phyloP scores from a whole-genome alignment of 2,113 vertebrate species.

The Empidonax traillii region DNA sequence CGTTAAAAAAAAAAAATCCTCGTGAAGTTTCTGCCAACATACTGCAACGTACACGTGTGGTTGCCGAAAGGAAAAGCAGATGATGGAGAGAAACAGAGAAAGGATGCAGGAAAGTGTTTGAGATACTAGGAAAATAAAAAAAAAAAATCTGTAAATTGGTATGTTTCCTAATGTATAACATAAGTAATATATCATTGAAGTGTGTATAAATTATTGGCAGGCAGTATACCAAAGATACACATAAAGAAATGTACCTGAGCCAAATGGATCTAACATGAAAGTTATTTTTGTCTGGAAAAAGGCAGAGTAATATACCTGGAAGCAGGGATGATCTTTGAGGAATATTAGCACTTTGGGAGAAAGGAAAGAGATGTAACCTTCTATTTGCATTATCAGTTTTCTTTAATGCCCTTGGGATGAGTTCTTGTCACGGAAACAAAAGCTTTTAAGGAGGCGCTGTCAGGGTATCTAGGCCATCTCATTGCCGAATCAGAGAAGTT shows the following conservation, averaged over 20 bases:
- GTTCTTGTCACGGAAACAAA: constrained; percentile 4
- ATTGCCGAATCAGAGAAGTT: background rate
- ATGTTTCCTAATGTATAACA: background rate
- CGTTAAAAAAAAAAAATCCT: background rate
- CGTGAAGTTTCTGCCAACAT: background rate
- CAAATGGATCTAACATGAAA: background rate
- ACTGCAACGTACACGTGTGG: background rate
- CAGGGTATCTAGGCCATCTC: constrained; percentile 6
- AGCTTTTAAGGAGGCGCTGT: background rate
- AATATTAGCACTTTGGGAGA: background rate
- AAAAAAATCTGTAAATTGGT: background rate
- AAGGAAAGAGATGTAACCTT: background rate
- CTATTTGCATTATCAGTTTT: constrained; percentile 25
- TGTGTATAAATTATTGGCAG: background rate
- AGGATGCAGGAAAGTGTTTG: background rate
- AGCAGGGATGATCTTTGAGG: background rate
- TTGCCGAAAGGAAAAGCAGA: background rate
- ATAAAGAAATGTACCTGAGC: background rate
- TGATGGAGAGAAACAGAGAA: background rate
- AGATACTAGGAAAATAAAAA: background rate
- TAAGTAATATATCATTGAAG: background rate
- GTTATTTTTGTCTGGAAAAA: background rate
- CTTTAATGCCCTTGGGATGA: background rate
- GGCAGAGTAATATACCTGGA: background rate
- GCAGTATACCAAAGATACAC: background rate